A percentile compares a stretch with the other conserved stretches of the same genome.
Evolutionary conservation across 2,888 invertebrate species (phyloP).

Genomic region (Troilus luridus): DNA sequence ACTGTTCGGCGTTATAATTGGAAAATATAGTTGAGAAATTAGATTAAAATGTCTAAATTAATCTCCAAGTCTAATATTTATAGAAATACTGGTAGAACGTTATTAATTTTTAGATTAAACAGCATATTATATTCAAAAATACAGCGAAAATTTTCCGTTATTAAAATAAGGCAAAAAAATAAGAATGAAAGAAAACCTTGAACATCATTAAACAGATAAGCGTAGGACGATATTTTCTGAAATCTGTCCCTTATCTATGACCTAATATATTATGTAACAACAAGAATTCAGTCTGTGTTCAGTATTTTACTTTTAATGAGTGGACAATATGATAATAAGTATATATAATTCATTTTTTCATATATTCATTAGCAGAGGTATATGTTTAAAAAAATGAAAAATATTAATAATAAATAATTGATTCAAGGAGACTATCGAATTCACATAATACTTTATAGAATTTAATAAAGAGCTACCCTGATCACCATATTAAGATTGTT

Average conservation of each 20-base stretch:
- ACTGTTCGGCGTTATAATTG: too few relatives aligned
- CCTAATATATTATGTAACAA: conserved; percentile 29
- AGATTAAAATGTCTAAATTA: too few relatives aligned
- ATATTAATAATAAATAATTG: not conserved
- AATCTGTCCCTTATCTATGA: conserved; percentile 49
- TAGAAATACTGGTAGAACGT: too few relatives aligned
- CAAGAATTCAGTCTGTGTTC: conserved; percentile 11
- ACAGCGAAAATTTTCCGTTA: conserved; percentile 42
- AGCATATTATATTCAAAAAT: not conserved
- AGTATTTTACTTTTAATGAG: not conserved
- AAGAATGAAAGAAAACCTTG: conserved; percentile 4
- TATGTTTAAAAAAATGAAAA: not conserved
- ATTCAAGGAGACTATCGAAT: not conserved
- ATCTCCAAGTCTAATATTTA: too few relatives aligned
- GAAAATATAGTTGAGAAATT: too few relatives aligned
- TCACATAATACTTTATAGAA: not conserved
- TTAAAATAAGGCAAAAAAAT: not conserved
- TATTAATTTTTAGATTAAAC: too few relatives aligned
- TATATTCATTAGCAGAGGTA: not conserved
- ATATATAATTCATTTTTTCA: not conserved
- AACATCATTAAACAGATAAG: conserved; percentile 42
- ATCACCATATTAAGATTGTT: too few relatives aligned
- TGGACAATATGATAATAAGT: not conserved
- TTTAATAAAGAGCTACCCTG: too few relatives aligned
- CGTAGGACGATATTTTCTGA: conserved; percentile 1